Evolutionary conservation across 2,888 invertebrate genomes (phyloP), one percentile per base, ranked within the genome.

Genomic region (Eustalomyia histrio): DNA sequence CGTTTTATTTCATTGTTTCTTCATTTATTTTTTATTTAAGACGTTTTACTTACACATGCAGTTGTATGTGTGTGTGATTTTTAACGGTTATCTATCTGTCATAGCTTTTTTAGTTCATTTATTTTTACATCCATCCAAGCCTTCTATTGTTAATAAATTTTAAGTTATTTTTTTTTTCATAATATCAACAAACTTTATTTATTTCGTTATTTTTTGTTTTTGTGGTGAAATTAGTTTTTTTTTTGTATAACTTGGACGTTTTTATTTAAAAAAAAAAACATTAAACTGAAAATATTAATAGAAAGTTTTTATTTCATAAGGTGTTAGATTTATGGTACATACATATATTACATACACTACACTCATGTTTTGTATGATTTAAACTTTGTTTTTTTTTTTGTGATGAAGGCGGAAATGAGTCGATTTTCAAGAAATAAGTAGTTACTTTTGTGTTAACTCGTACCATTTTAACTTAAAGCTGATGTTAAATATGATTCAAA

Each of bases 271-370:
- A 64, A 57, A 58, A 50, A n/a, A 33, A 60, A 29, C 3, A 29
- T 6, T 29, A 6, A 53, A 58, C 52, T 57, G 47, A 58, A 79
- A 64, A 50, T 63, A 64, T 63, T 63, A 79, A 58, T 79, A 79
- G 79, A 79, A 79, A 79, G 79, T 74, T 79, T 68, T 35, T 68
- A 74, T 74, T 79, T 79, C 61, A 74, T 63, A 79, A 79, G 79
- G 79, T 79, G 79, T 79, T 79, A 74, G 74, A 73, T 79, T 79
- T 68, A 61, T 72, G 72, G 57, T 68, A 74, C 63, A 24, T n/a
- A 63, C 7, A 29, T 7, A n/a, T n/a, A n/a, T n/a, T n/a, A n/a
- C n/a, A n/a, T 43, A 17, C 24, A 61, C 53, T 52, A 64, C 50
- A 16, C 63, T 63, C 68, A 29, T 39, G 14, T 33, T 61, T 39